Conservation (phyloP, 2,113 vertebrate genomes). For the Grammomys dolichurus region DNA sequence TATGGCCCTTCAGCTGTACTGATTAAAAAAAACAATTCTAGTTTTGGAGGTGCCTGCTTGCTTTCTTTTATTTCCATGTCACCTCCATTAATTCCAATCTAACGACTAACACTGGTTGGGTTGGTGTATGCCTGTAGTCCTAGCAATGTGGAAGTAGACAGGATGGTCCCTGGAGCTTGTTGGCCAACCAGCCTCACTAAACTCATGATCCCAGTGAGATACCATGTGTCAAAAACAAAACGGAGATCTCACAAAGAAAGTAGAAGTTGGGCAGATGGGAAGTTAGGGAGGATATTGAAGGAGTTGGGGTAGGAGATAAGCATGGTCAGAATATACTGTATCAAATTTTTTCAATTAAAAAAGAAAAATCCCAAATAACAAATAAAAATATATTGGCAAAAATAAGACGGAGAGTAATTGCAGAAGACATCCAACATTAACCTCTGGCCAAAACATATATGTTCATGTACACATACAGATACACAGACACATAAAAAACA, state of each 20-base stretch:
- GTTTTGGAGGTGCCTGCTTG: background rate
- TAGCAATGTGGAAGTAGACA: background rate
- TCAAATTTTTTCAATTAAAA: background rate
- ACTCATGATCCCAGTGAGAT: background rate
- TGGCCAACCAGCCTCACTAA: background rate
- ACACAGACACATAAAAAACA: background rate
- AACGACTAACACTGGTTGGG: background rate
- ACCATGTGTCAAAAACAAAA: background rate
- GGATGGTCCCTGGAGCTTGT: background rate
- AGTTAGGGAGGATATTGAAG: background rate
- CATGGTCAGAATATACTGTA: background rate
- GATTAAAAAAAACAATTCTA: background rate
- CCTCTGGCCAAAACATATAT: background rate
- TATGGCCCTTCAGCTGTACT: background rate
- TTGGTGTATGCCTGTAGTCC: background rate
- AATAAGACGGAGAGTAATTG: background rate
- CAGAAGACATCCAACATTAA: background rate
- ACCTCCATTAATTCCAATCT: background rate
- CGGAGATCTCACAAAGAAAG: background rate
- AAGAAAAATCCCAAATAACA: background rate
- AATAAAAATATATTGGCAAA: background rate
- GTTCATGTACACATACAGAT: background rate
- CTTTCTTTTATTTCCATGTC: background rate
- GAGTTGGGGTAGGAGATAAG: background rate
- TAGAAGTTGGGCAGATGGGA: background rate